Evolutionary conservation across 1,140 invertebrate species (phyloP).

Genomic region (Periplaneta americana): DNA sequence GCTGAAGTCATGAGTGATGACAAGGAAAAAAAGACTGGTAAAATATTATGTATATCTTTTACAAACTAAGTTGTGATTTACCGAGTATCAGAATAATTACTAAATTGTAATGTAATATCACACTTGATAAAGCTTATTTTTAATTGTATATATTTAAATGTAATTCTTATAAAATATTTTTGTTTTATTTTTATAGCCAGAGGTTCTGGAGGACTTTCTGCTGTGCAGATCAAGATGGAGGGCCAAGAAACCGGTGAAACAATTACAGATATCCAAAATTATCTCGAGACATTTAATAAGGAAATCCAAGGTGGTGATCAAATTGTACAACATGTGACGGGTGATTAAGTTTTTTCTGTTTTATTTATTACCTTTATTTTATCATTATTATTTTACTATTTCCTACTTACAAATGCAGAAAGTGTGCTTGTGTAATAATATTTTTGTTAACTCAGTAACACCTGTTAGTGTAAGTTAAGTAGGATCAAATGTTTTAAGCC

Average conservation of each 20-base stretch:
- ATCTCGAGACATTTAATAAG: slow-evolving; percentile 79
- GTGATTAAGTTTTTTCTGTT: slow-evolving; percentile 33
- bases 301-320: slow-evolving; percentile 64
- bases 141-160: neutral
- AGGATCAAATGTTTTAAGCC: no score
- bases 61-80: neutral
- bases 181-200: neutral
- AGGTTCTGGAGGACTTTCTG: neutral
- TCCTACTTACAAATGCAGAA: no score
- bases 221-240: slow-evolving; percentile 33
- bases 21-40: slow-evolving; percentile 11
- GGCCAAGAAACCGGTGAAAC: slow-evolving; percentile 38
- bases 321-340: slow-evolving; percentile 41
- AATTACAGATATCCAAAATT: slow-evolving; percentile 74
- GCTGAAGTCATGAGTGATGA: slow-evolving; percentile 13
- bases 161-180: neutral
- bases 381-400: neutral
- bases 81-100: neutral
- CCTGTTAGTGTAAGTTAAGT: no score
- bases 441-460: no score
- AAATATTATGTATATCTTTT: slow-evolving; percentile 5
- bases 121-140: no score
- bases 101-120: neutral
- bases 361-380: neutral
- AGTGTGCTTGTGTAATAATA: no score